Percentiles rank a stretch among this genome's conserved stretches.
Evolutionary conservation across 1,140 invertebrate species (phyloP).

Genomic region (Centruroides vittatus): DNA sequence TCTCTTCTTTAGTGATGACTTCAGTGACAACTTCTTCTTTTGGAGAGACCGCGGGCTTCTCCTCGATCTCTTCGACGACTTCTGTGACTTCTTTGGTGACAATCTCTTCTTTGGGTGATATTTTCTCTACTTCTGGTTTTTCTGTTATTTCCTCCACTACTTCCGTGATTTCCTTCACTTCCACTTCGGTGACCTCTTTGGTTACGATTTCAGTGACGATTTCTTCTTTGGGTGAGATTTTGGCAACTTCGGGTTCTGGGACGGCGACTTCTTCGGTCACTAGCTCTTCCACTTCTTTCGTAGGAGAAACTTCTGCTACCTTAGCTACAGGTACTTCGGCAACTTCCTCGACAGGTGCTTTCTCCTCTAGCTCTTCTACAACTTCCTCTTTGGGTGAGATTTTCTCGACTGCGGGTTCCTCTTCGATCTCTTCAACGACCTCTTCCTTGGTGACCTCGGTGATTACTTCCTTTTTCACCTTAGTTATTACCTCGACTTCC

Average conservation of each 20-base stretch:
- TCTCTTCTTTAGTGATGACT: conserved; percentile 33
- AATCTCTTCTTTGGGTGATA: conserved; percentile 1
- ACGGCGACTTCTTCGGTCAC: no score
- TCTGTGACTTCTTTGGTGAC: neutral
- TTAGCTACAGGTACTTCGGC: conserved; percentile 23
- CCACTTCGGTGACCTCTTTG: neutral
- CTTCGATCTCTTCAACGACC: conserved; percentile 1
- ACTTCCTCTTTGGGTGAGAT: conserved; percentile 27
- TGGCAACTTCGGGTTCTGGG: no score
- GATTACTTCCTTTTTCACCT: neutral
- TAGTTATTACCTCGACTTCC: neutral
- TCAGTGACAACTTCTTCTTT: conserved; percentile 16
- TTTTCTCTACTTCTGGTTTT: neutral
- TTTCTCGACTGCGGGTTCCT: conserved; percentile 16
- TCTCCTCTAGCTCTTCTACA: conserved; percentile 36
- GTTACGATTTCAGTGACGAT: neutral
- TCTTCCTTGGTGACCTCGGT: conserved; percentile 12
- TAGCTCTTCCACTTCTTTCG: conserved; percentile 5
- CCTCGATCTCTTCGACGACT: neutral
- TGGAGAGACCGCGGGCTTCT: neutral
- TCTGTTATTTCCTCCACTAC: conserved; percentile 9
- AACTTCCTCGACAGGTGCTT: conserved; percentile 11
- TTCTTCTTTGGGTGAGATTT: no score
- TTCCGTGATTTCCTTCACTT: conserved; percentile 3
- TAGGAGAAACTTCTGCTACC: neutral